phyloP scores from a whole-genome alignment of 30 jellyfish, hydroid and myxozoan species.

The Hydractinia symbiolongicarpus region DNA sequence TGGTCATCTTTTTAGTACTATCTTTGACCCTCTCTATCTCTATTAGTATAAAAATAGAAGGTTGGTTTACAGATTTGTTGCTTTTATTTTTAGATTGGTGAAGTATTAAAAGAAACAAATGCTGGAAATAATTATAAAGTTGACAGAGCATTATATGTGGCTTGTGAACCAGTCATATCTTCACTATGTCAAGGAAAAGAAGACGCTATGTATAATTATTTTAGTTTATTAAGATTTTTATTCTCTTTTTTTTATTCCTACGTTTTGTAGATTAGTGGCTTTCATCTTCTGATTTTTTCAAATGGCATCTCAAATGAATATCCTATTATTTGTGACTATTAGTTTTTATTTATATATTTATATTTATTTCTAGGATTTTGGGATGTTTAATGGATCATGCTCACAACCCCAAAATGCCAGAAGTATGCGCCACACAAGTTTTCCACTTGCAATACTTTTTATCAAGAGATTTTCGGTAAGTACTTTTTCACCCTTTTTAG shows the following conservation, averaged over 20 bases:
- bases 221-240: neutral
- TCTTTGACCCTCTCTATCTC: too few species aligned
- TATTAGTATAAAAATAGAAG: too few species aligned
- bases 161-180: constrained; percentile 72
- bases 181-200: constrained; percentile 67
- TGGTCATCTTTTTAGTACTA: too few species aligned
- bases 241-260: neutral
- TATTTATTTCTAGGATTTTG: constrained; percentile 51
- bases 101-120: constrained; percentile 84
- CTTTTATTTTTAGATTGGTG: constrained; percentile 52
- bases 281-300: neutral
- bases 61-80: too few species aligned
- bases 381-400: constrained; percentile 90
- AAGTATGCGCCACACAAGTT: constrained; percentile 69
- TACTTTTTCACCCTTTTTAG: neutral
- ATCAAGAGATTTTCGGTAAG: constrained; percentile 97
- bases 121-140: constrained; percentile 88
- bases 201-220: constrained; percentile 54
- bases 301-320: neutral
- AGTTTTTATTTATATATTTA: neutral
- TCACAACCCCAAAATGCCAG: constrained; percentile 56
- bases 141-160: constrained; percentile 69
- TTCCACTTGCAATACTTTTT: constrained; percentile 84
- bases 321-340: neutral
- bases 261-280: neutral